Conservation (phyloP, 2,797 vertebrate species). For the Mallotus villosus region DNA sequence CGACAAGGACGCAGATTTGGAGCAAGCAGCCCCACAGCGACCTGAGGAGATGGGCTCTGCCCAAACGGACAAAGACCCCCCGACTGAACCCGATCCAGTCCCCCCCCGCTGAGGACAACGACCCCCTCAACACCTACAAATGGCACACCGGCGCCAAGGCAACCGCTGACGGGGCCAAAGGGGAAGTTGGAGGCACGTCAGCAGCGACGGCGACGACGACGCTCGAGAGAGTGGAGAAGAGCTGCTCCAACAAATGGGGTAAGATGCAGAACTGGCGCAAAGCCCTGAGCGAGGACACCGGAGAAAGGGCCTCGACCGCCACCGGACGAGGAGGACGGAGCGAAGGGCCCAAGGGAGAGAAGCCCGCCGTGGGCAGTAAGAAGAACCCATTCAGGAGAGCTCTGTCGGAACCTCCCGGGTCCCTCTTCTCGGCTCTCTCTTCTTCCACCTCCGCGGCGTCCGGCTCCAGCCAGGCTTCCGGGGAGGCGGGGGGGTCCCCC, state of each 20-base stretch:
- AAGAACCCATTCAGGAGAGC: constrained; percentile 85
- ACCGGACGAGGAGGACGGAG: constrained; percentile 42
- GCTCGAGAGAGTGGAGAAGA: constrained; percentile 54
- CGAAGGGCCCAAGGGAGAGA: constrained; percentile 39
- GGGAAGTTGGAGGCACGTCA: constrained; percentile 46
- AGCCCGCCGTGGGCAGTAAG: constrained; percentile 26
- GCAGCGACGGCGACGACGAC: constrained; percentile 20
- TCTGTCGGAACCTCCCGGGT: constrained; percentile 77
- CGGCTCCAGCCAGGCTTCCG: constrained; percentile 36
- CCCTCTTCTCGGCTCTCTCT: constrained; percentile 53
- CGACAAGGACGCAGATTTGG: constrained; percentile 64
- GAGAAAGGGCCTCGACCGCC: constrained; percentile 43
- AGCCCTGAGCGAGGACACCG: constrained; percentile 70
- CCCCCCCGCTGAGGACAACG: constrained; percentile 41
- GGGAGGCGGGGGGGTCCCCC: constrained; percentile 41
- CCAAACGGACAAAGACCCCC: constrained; percentile 56
- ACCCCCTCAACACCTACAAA: constrained; percentile 78
- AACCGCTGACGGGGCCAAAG: constrained; percentile 50
- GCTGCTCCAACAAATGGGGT: constrained; percentile 71
- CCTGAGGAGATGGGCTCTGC: constrained; percentile 52
- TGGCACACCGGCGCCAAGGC: constrained; percentile 77
- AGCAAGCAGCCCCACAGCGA: constrained; percentile 42
- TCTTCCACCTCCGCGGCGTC: constrained; percentile 16
- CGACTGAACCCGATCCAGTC: constrained; percentile 38
- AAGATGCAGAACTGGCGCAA: constrained; percentile 84